Evolutionary conservation across 2,113 vertebrate species (phyloP).

Genomic region (Geococcyx californianus): DNA sequence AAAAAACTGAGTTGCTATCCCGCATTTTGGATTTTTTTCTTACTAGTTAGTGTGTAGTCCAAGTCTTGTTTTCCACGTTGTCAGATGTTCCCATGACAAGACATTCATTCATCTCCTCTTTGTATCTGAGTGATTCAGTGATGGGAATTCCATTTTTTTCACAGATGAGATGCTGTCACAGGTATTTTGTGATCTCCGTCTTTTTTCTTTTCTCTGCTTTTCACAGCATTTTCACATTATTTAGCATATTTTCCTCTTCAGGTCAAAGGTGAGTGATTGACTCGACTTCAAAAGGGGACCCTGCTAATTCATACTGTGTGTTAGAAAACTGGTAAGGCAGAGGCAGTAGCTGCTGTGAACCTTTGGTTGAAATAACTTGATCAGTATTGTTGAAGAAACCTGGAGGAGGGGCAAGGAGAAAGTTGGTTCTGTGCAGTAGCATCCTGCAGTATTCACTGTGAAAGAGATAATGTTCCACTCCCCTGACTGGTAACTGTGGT

Average conservation of each 20-base stretch:
- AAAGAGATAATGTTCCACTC: not conserved
- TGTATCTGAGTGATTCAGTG: not conserved
- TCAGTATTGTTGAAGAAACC: not conserved
- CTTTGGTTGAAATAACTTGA: not conserved
- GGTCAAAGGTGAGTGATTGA: not conserved
- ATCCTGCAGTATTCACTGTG: not conserved
- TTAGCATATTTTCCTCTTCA: not conserved
- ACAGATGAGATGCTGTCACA: not conserved
- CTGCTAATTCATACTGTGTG: not conserved
- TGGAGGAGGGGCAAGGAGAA: not conserved
- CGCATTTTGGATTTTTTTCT: not conserved
- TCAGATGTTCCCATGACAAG: not conserved
- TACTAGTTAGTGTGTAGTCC: not conserved
- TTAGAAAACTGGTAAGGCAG: not conserved
- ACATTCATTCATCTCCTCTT: not conserved
- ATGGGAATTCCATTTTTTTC: not conserved
- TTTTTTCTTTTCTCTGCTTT: not conserved
- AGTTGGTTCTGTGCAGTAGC: not conserved
- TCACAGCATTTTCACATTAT: not conserved
- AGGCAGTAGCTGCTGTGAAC: not conserved
- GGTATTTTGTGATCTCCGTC: fast-evolving
- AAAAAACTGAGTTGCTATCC: not conserved
- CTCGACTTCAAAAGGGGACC: not conserved
- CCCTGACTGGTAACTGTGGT: not conserved
- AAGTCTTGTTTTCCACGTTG: not conserved